phyloP scores from a whole-genome alignment of 2,888 invertebrate genomes.

The Ichneumoninae sp. region DNA sequence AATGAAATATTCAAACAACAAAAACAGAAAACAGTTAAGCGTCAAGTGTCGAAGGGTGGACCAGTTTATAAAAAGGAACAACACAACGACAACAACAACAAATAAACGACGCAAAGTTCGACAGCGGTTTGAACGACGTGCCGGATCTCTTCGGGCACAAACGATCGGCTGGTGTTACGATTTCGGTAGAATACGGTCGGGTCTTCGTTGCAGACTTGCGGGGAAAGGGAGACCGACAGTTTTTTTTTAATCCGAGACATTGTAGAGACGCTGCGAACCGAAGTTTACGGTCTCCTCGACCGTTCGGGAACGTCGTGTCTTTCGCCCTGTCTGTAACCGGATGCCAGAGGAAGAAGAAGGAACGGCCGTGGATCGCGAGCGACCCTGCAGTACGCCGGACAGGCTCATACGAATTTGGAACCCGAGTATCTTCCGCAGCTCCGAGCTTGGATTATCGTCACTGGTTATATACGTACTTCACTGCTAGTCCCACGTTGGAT shows the following conservation, averaged over 20 bases:
- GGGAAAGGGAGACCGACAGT: not conserved
- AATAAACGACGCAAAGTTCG: not conserved
- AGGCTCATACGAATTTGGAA: conserved; percentile 35
- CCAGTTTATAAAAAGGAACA: not conserved
- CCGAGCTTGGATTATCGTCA: conserved; percentile 35
- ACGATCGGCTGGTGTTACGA: not conserved
- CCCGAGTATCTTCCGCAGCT: conserved; percentile 9
- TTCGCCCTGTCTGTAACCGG: conserved; percentile 63
- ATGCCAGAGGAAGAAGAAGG: conserved; percentile 67
- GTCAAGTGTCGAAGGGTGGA: not conserved
- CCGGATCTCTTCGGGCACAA: not conserved
- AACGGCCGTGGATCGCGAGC: conserved; percentile 47
- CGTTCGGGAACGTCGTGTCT: conserved; percentile 1
- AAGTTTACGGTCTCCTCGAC: conserved; percentile 4
- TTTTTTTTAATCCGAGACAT: not conserved
- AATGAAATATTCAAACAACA: not conserved
- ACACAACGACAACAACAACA: not conserved
- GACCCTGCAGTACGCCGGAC: conserved; percentile 43
- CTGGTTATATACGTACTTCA: conserved; percentile 53
- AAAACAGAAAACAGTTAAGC: not conserved
- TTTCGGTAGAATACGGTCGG: not conserved
- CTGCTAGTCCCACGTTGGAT: conserved; percentile 20
- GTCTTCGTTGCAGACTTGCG: not conserved
- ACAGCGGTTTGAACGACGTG: not conserved
- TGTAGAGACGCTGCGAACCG: not conserved